Evolutionary conservation across 2,113 vertebrate genomes (phyloP).

Genomic region (Eleginops maclovinus): DNA sequence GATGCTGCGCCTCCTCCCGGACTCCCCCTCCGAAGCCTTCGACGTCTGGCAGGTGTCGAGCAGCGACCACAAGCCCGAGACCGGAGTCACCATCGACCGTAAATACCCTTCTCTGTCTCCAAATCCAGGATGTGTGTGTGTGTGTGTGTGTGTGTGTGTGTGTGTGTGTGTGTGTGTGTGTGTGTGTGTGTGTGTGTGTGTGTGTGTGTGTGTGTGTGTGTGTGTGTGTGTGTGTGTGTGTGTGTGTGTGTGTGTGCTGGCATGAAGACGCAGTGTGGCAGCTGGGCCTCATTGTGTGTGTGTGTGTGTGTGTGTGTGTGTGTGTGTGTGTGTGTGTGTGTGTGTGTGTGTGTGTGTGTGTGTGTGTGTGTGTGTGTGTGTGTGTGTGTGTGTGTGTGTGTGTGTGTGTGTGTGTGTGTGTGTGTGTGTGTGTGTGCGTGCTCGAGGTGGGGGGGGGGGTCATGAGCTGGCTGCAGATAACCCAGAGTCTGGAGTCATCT

Average conservation of each 20-base stretch:
- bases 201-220: too few relatives aligned
- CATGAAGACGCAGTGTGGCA: not conserved
- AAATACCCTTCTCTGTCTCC: conserved; percentile 69
- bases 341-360: too few relatives aligned
- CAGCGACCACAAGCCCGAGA: conserved; percentile 92
- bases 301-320: not conserved
- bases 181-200: too few relatives aligned
- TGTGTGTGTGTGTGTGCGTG: not conserved
- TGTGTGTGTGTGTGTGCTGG: conserved; percentile 7
- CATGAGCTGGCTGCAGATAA: conserved; percentile 34
- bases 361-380: too few relatives aligned
- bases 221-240: too few relatives aligned
- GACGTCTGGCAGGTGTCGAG: conserved; percentile 97
- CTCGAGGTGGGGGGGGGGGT: conserved; percentile 25
- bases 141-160: conserved; percentile 12
- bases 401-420: conserved; percentile 15
- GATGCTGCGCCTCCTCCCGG: conserved; percentile 92
- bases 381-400: too few relatives aligned
- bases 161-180: not conserved
- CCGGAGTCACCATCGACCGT: conserved; percentile 93
- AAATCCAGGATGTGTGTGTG: conserved; percentile 14
- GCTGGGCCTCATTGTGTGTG: conserved; percentile 34
- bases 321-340: too few relatives aligned
- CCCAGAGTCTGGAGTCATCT: too few relatives aligned
- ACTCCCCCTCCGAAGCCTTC: conserved; percentile 90